These are phyloP conservation scores for Drosophila ananassae DNA, from an alignment of 1,140 invertebrate genomes.

Conservation along the genomic window DNA sequence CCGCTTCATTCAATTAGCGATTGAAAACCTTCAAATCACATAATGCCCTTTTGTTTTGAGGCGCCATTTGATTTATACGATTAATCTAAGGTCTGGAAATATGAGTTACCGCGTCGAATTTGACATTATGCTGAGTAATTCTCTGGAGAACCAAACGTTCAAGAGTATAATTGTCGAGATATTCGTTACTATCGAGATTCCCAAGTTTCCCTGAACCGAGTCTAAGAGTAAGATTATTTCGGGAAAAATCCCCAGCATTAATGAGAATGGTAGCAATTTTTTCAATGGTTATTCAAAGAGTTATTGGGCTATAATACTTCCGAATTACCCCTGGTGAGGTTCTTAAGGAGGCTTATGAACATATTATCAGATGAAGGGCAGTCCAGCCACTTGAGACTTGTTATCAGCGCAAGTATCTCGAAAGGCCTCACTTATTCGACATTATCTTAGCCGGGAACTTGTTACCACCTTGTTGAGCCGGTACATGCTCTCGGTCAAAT, in stretches of 20 bases:
- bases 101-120: background rate
- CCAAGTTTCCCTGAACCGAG: background rate
- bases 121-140: slow-evolving; percentile 12
- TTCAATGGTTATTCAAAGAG: background rate
- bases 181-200: background rate
- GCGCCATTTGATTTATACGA: slow-evolving; percentile 6
- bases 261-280: background rate
- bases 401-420: slow-evolving; percentile 39
- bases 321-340: background rate
- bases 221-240: background rate
- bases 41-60: background rate
- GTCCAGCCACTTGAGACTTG: slow-evolving; percentile 3
- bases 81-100: background rate
- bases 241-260: background rate
- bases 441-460: slow-evolving; percentile 18
- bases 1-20: background rate
- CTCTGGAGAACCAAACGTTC: slow-evolving; percentile 8
- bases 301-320: background rate
- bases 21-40: slow-evolving; percentile 9
- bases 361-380: slow-evolving; percentile 25
- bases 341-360: background rate
- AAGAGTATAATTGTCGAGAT: background rate
- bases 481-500: slow-evolving; percentile 1
- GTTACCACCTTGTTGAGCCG: slow-evolving; percentile 21
- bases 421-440: slow-evolving; percentile 11